Evolutionary conservation across 1,140 invertebrate genomes (phyloP), one percentile per base, ranked within the genome.

Genomic region (Stegodyphus dumicola): DNA sequence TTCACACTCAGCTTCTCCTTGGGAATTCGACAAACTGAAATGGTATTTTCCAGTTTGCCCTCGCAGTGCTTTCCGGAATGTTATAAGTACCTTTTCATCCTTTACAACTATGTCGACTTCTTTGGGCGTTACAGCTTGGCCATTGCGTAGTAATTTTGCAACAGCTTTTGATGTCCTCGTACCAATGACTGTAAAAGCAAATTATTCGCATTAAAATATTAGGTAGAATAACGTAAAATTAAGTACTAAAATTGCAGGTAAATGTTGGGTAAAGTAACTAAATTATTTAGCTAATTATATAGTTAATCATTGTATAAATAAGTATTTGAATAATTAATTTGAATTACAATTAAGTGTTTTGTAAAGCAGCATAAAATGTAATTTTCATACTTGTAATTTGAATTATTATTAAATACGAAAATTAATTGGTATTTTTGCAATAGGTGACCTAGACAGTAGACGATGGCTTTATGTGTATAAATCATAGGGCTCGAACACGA

Each of bases 71-170:
- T 97, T 98, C 89, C 97, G 97, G 87, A 97, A 93, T 90, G 96
- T 98, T 89, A 95, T 96, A 2, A 94, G 93, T 52, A 97, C 93
- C 90, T 97, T 96, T 86, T 97, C 96, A 88, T 97, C 95, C 17
- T 94, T 93, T 7, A 98, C 93, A 17, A 95, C 92, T n/a, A 95
- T 93, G 90, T 98, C 97, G 15, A 97, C 94, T 88, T 98, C 96
- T 89, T 97, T 97, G 6, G 95, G 90, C n/a, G 95, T 94, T 75
- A 98, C 90, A 0, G 94, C 91, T 91, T 97, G 96, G 5, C 96
- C 96, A 90, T 98, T 95, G 88, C 96, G 96, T 76, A 95, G 91
- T 49, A 98, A 89, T 91, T 98, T 97, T 5, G 96, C 96, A 91
- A 97, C 95, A 17, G 97, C 93, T 87, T 94, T 95, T 52, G 95